Evolutionary conservation across 2,797 vertebrate species (phyloP).

Genomic region (Falco peregrinus): DNA sequence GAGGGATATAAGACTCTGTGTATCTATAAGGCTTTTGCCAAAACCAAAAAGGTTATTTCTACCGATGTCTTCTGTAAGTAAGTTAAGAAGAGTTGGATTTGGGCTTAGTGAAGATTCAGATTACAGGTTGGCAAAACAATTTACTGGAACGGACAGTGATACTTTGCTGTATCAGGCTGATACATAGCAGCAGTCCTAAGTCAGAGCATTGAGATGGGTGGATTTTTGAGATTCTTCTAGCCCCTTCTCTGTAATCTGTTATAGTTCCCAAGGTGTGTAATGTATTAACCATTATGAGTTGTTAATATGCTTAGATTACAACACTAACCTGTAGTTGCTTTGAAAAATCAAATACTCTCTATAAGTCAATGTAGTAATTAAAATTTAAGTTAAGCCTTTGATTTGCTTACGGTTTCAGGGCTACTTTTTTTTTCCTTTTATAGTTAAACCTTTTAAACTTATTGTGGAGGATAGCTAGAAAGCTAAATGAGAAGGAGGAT

Average conservation of each 20-base stretch:
- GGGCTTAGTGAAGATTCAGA: background rate
- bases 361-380: background rate
- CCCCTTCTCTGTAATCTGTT: background rate
- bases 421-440: background rate
- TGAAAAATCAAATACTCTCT: background rate
- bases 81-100: background rate
- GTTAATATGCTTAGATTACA: background rate
- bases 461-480: background rate
- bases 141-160: background rate
- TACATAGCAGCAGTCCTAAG: background rate
- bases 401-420: background rate
- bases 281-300: background rate
- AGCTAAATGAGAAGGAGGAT: background rate
- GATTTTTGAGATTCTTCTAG: background rate
- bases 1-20: background rate
- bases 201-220: too few species aligned
- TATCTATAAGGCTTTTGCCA: background rate
- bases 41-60: background rate
- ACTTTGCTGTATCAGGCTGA: background rate
- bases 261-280: background rate
- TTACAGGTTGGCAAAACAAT: background rate
- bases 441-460: background rate
- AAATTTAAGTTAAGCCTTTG: background rate
- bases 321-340: background rate
- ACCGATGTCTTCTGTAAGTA: background rate